A percentile compares a stretch with the other conserved stretches of the same genome.
These are phyloP conservation scores for Xylocampa areola DNA, from an alignment of 2,888 invertebrate species.

Conservation along the genomic window DNA sequence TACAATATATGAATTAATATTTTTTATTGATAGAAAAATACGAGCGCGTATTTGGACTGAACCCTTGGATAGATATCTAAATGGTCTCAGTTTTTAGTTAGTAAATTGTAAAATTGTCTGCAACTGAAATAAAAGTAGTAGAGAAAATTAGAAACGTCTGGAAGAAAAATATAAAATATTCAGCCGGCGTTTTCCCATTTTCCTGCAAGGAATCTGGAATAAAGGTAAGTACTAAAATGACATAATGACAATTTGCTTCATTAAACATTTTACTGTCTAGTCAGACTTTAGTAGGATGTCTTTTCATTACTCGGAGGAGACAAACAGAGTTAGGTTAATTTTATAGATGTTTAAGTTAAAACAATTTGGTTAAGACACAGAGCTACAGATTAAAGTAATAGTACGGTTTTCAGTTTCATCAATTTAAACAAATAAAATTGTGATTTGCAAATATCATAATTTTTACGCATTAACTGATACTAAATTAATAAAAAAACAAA, in stretches of 20 bases:
- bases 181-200: not conserved
- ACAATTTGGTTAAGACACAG: not conserved
- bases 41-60: too few relatives aligned
- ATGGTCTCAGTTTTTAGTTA: too few relatives aligned
- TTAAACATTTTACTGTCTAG: constrained; percentile 24
- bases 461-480: too few relatives aligned
- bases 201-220: constrained; percentile 6
- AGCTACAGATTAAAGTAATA: not conserved
- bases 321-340: constrained; percentile 9
- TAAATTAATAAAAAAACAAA: too few relatives aligned
- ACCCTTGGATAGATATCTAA: too few relatives aligned
- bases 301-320: constrained; percentile 9
- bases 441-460: too few relatives aligned
- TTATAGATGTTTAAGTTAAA: constrained; percentile 6
- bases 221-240: constrained; percentile 19
- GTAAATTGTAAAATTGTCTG: too few relatives aligned
- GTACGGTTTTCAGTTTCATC: not conserved
- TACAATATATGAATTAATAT: too few relatives aligned
- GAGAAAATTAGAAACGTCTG: too few relatives aligned
- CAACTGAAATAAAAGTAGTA: too few relatives aligned
- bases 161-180: constrained; percentile 20
- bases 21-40: too few relatives aligned
- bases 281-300: constrained; percentile 8
- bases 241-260: constrained; percentile 30
- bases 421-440: not conserved